A percentile compares a stretch with the other conserved stretches of the same genome.
These are phyloP conservation scores for Drosophila pachea DNA, from an alignment of 1,140 invertebrate species.

Conservation along the genomic window DNA sequence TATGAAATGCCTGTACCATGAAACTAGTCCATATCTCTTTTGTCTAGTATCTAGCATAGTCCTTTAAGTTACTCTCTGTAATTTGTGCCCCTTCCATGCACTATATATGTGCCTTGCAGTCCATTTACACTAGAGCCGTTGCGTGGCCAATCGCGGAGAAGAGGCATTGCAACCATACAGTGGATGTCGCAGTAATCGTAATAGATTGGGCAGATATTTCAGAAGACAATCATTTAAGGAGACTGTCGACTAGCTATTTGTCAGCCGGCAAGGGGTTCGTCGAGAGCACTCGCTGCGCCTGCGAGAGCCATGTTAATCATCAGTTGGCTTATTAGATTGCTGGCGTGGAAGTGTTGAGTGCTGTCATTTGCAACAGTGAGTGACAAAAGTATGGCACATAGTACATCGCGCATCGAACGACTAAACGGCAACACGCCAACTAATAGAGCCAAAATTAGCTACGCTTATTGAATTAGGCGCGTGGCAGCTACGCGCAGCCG, in stretches of 20 bases:
- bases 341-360: slow-evolving; percentile 37
- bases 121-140: too few relatives aligned
- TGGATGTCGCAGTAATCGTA: too few relatives aligned
- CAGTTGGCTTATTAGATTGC: slow-evolving; percentile 26
- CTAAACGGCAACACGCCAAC: slow-evolving; percentile 36
- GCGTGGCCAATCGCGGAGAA: too few relatives aligned
- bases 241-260: not conserved
- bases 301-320: slow-evolving; percentile 10
- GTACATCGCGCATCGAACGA: slow-evolving; percentile 15
- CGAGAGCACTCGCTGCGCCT: not conserved
- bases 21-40: too few relatives aligned
- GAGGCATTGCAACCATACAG: too few relatives aligned
- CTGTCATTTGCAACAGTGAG: slow-evolving; percentile 25
- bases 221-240: too few relatives aligned
- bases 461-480: slow-evolving; percentile 65
- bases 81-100: too few relatives aligned
- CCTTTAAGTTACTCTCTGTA: too few relatives aligned
- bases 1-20: too few relatives aligned
- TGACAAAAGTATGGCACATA: slow-evolving; percentile 15
- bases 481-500: slow-evolving; percentile 30
- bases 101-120: too few relatives aligned
- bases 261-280: not conserved
- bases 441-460: slow-evolving; percentile 69
- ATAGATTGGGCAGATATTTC: too few relatives aligned
- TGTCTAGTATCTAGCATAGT: too few relatives aligned